Percentiles rank a stretch among this genome's conserved stretches.
phyloP scores from a whole-genome alignment of 2,113 vertebrate species.

The Pavo muticus region DNA sequence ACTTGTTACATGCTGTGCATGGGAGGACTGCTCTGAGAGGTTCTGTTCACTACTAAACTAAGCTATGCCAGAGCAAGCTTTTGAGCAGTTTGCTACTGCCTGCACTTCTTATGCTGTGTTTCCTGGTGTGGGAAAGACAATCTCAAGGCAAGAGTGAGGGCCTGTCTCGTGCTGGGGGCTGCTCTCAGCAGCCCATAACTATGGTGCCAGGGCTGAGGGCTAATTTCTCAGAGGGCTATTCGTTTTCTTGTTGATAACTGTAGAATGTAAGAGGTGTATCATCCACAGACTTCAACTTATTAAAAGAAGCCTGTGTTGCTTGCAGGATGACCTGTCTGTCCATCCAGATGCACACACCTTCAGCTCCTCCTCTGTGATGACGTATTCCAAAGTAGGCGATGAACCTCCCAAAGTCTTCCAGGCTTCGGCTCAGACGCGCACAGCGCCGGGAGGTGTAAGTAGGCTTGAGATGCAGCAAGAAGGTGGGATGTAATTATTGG shows the following conservation, averaged over 20 bases:
- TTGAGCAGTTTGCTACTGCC: neutral
- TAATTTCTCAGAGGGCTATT: neutral
- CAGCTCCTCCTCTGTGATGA: constrained; percentile 92
- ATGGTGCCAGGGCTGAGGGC: neutral
- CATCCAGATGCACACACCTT: constrained; percentile 85
- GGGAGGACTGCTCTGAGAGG: neutral
- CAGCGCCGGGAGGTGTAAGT: constrained; percentile 93
- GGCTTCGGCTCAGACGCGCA: constrained; percentile 85
- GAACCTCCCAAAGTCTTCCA: constrained; percentile 93
- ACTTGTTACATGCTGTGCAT: neutral
- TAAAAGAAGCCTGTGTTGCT: neutral
- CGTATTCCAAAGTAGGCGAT: constrained; percentile 90
- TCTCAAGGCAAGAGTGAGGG: neutral
- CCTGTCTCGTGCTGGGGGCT: neutral
- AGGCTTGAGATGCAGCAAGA: neutral
- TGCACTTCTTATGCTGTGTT: neutral
- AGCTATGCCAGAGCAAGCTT: fast-evolving
- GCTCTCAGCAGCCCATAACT: fast-evolving
- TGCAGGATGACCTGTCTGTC: constrained; percentile 83
- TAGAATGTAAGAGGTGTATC: neutral
- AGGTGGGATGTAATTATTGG: neutral
- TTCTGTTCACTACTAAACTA: neutral
- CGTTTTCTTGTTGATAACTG: neutral
- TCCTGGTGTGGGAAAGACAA: neutral
- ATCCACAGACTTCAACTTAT: fast-evolving